Evolutionary conservation across 2,888 invertebrate genomes (phyloP), one percentile per base, ranked within the genome.

Genomic region (Xylota segnis): DNA sequence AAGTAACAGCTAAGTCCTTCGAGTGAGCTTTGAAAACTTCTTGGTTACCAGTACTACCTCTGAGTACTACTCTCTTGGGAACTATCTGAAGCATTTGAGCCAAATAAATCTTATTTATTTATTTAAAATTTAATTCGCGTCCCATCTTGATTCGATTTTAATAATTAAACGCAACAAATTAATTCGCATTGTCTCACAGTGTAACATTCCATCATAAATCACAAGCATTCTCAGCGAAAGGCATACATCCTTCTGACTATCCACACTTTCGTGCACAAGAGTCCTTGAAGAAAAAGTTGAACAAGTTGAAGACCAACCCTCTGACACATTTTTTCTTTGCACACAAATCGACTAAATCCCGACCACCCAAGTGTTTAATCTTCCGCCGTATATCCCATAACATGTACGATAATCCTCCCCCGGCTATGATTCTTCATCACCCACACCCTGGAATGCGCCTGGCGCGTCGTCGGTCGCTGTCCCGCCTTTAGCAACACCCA

Each of bases 161-260:
- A 83, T 87, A 87, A 83, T 87, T 83, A 70, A 70, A 65, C 56
- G 43, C 18, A 75, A 59, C 66, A 77, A 77, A 77, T 78, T 87
- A 78, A 87, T 87, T 78, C 43, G 52, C 70, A 74, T 65, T 82
- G 82, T 82, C 82, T 76, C n/a, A 34, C 9, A 14, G 34, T 82
- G 72, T 77, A 86, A 76, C 86, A 82, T 68, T 82, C 66, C 50
- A 86, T 86, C 86, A 82, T 86, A 86, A 86, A 86, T 86, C 86
- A 86, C 61, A 54, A 77, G 32, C 50, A 43, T 66, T 72, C 76
- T 50, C 56, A 12, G 54, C 40, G 43, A 83, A 29, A 56, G n/a
- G 16, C 27, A 14, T 32, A 34, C 40, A 23, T 7, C 37, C 40
- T 14, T 6, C 66, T 5, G 12, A 27, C 6, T 32, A 23, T 12